Evolutionary conservation across 53 echinoderm and acorn worm genomes (phyloP).

Genomic region (Stichopus horrens): DNA sequence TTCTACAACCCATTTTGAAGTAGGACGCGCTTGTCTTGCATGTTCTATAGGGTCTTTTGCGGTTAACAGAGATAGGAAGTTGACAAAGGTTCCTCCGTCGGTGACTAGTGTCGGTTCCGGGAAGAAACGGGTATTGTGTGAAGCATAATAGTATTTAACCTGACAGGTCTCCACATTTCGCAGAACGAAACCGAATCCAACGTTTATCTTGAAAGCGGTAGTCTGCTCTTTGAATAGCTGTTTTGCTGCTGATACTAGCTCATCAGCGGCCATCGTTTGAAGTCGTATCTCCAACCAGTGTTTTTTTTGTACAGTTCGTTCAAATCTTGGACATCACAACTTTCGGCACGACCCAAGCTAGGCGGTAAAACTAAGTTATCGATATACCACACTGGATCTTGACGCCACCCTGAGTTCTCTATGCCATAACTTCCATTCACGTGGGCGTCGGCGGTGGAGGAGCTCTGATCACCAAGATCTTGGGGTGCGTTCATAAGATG

Average conservation of each 20-base stretch:
- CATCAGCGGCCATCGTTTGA: neutral
- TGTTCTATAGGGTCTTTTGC: constrained; percentile 7
- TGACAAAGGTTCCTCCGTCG: neutral
- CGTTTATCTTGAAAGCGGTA: constrained; percentile 46
- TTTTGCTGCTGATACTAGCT: neutral
- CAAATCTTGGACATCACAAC: neutral
- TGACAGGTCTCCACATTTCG: constrained; percentile 52
- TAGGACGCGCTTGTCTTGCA: constrained; percentile 12
- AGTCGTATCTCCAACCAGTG: constrained; percentile 1
- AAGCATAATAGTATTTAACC: constrained; percentile 41
- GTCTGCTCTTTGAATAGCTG: neutral
- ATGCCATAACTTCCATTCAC: too few species aligned
- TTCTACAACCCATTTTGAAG: constrained; percentile 51
- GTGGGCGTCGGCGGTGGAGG: too few species aligned
- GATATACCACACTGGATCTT: neutral
- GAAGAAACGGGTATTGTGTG: constrained; percentile 47
- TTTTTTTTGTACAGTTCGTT: constrained; percentile 15
- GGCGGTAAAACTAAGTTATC: neutral
- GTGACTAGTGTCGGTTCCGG: constrained; percentile 17
- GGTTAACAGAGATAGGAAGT: constrained; percentile 3
- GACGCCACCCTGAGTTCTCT: neutral
- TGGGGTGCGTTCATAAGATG: too few species aligned
- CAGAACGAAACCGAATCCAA: constrained; percentile 51
- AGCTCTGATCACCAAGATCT: too few species aligned
- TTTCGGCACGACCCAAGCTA: neutral